Conservation (phyloP, 2,888 invertebrate species). For the Pristionchus japonicus region DNA sequence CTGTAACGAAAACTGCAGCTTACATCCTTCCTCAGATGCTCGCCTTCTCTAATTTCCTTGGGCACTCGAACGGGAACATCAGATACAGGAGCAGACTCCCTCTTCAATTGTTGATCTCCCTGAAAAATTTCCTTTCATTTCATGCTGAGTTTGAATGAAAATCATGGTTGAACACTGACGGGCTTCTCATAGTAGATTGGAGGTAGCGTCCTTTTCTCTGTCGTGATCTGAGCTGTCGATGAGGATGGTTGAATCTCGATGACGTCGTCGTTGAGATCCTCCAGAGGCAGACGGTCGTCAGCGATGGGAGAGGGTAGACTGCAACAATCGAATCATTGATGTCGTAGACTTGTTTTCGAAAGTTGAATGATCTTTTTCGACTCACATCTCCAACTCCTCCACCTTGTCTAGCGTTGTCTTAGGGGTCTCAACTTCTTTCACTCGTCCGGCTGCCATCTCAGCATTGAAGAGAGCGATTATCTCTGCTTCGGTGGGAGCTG, state of each 20-base stretch:
- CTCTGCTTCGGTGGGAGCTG: conserved; percentile 16
- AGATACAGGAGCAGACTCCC: background rate
- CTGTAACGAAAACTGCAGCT: background rate
- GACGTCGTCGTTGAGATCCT: conserved; percentile 14
- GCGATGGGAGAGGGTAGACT: conserved; percentile 3
- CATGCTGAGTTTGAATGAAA: no score
- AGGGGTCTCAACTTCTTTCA: background rate
- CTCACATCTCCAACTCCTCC: conserved; percentile 11
- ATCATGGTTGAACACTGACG: background rate
- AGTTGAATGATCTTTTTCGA: background rate
- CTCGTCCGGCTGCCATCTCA: background rate
- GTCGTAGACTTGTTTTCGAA: background rate
- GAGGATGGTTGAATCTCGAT: background rate
- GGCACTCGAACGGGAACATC: background rate
- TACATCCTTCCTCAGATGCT: conserved; percentile 21
- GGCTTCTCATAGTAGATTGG: background rate
- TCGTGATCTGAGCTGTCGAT: background rate
- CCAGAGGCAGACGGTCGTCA: conserved; percentile 14
- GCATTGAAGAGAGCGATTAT: background rate
- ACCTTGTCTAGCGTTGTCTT: background rate
- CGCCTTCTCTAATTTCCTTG: conserved; percentile 33
- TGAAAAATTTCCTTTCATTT: background rate
- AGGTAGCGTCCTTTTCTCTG: background rate
- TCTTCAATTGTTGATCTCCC: background rate
- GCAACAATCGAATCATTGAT: background rate